Evolutionary conservation across 2,113 vertebrate species (phyloP), one percentile per base, ranked within the genome.

Genomic region (Zingel zingel): DNA sequence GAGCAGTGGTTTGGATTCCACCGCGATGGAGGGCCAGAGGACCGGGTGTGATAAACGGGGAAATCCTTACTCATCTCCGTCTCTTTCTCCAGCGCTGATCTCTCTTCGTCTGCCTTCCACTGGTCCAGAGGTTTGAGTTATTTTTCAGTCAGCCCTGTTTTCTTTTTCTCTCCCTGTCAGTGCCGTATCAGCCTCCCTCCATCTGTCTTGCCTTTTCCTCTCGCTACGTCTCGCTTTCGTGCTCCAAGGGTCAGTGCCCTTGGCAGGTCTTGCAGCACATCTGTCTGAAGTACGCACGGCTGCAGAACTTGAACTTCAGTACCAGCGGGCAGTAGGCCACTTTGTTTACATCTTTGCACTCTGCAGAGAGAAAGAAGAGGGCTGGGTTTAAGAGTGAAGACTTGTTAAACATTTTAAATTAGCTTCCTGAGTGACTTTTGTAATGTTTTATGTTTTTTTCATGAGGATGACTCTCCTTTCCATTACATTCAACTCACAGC

Each of bases 201-300:
- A 93, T 83, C 73, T 84, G 58, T 77, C 69, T 45, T 25, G 73
- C 64, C 23, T 27, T 43, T 7, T 2, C 39, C 14, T 74, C 27
- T 69, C 47, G 12, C 21, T 57, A 3, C 47, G 50, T 23, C 51
- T 75, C 23, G n/a, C 57, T 76, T 61, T 73, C 15, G 16, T 51
- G n/a, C 77, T 88, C 83, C 78, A 45, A 27, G 85, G 93, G 95
- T 99, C 97, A 99, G 94, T 98, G 97, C 92, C 98, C 98, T 96
- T 99, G 98, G 96, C 98, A 99, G 84, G 98, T 99, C 95, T 99
- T 99, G 96, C 98, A 99, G 94, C 98, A 99, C 97, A 99, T 99
- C 96, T 99, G 98, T 94, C 98, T 97, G 96, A 99, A 99, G 96
- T 99, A 99, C 30, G 97, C 98, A 82, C 98, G 97, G 91, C 97